Conservation (phyloP, 2,113 vertebrate genomes). For the Antidorcas marsupialis region DNA sequence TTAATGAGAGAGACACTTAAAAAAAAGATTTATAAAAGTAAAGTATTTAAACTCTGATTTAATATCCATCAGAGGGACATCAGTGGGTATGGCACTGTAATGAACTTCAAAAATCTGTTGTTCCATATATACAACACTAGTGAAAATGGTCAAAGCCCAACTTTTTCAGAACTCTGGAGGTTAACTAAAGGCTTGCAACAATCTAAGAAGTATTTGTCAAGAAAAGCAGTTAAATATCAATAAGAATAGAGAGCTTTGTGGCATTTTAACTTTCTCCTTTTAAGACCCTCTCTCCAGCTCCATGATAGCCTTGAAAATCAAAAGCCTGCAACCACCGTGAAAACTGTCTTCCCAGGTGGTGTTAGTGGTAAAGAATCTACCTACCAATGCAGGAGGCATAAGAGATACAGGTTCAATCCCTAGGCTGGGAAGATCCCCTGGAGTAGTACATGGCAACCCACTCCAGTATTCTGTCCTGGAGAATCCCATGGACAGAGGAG, state of each 20-base stretch:
- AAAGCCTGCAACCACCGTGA: background rate
- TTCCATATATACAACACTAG: background rate
- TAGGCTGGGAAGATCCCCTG: background rate
- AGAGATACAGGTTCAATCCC: background rate
- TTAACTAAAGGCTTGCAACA: slow-evolving; percentile 6
- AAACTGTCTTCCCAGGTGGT: background rate
- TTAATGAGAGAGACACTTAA: background rate
- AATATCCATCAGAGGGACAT: background rate
- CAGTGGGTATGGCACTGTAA: background rate
- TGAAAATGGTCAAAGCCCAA: background rate
- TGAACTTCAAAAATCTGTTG: background rate
- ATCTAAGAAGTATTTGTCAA: background rate
- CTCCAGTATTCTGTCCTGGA: background rate
- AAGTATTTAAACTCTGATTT: background rate
- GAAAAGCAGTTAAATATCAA: background rate
- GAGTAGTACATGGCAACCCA: background rate
- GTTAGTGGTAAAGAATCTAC: background rate
- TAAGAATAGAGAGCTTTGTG: background rate
- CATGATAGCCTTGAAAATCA: background rate
- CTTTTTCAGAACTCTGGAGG: background rate
- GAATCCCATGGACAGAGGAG: background rate
- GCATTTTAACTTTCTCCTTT: background rate
- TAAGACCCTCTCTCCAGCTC: background rate
- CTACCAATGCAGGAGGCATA: background rate
- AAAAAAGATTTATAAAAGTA: background rate